A percentile compares a stretch with the other conserved stretches of the same genome.
Conservation (phyloP, 2,113 vertebrate genomes). For the Strix uralensis region DNA sequence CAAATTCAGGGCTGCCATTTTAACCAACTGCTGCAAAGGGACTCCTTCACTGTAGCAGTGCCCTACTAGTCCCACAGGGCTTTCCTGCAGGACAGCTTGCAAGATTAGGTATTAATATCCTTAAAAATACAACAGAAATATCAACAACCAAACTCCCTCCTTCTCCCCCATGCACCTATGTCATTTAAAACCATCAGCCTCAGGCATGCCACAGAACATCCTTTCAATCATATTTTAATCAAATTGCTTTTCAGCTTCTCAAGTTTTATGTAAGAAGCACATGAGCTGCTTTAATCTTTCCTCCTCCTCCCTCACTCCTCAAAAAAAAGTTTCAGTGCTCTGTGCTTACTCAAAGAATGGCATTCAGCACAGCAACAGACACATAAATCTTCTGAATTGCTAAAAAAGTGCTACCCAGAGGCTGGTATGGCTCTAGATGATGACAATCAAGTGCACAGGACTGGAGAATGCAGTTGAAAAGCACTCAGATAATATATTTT, state of each 20-base stretch:
- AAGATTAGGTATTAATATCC: background rate
- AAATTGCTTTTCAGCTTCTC: slow-evolving; percentile 13
- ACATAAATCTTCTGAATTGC: slow-evolving; percentile 50
- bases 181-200: background rate
- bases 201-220: background rate
- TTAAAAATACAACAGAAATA: background rate
- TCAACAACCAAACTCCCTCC: background rate
- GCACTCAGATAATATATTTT: slow-evolving; percentile 14
- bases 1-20: background rate
- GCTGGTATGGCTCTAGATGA: slow-evolving; percentile 35
- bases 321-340: slow-evolving; percentile 33
- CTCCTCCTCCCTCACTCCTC: background rate
- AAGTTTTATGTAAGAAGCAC: slow-evolving; percentile 20
- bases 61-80: background rate
- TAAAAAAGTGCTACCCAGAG: slow-evolving; percentile 37
- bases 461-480: slow-evolving; percentile 24
- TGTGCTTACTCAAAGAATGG: slow-evolving; percentile 20
- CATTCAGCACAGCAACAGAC: background rate
- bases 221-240: slow-evolving; percentile 42
- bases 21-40: background rate
- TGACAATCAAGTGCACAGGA: slow-evolving; percentile 31
- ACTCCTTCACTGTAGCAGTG: background rate
- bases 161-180: background rate
- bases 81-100: background rate
- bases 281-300: slow-evolving; percentile 5